Evolutionary conservation across 2,113 vertebrate genomes (phyloP).

Genomic region (Passer domesticus): DNA sequence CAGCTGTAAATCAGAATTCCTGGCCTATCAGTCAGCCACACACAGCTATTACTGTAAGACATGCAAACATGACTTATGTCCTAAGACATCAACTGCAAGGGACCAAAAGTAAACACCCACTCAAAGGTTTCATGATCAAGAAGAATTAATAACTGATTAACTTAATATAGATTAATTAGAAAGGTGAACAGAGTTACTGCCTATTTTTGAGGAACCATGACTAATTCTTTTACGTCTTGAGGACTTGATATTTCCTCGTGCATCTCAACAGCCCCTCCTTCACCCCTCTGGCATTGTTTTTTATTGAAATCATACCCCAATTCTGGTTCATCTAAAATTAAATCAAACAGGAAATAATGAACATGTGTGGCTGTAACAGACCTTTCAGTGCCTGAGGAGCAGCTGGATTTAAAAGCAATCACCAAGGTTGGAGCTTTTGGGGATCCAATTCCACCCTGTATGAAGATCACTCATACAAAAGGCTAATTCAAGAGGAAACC

Average conservation of each 20-base stretch:
- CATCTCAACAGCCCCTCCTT: not conserved
- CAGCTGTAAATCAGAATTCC: not conserved
- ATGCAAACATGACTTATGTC: not conserved
- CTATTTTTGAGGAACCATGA: not conserved
- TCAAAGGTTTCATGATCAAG: not conserved
- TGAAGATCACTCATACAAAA: not conserved
- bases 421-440: not conserved
- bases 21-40: not conserved
- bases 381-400: not conserved
- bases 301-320: slow-evolving; percentile 5
- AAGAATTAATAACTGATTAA: slow-evolving; percentile 23
- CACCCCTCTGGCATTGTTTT: not conserved
- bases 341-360: slow-evolving; percentile 15
- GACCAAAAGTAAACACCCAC: not conserved
- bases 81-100: not conserved
- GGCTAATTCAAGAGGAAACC: not conserved
- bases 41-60: not conserved
- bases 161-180: not conserved
- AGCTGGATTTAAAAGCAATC: not conserved
- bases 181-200: not conserved
- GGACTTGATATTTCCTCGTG: not conserved
- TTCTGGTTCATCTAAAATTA: not conserved
- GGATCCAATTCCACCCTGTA: not conserved
- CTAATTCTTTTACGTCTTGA: not conserved
- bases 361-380: not conserved